These are phyloP conservation scores for Diadegma fenestrale DNA, from an alignment of 2,888 invertebrate species.

Conservation along the genomic window DNA sequence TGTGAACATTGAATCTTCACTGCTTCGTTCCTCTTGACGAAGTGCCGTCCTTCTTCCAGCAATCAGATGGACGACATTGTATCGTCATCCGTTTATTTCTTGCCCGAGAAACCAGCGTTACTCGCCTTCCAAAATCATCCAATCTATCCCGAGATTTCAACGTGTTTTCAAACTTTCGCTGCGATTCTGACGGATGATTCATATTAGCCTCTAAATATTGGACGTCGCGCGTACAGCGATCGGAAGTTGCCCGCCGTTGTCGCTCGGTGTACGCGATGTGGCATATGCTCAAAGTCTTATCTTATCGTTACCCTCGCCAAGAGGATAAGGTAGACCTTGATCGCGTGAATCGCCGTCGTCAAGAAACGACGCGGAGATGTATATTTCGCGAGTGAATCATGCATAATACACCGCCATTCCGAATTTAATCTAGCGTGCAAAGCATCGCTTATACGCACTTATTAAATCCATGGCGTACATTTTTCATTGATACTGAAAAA, in stretches of 20 bases:
- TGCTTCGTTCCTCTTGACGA: constrained; percentile 17
- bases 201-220: constrained; percentile 56
- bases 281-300: constrained; percentile 76
- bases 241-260: constrained; percentile 75
- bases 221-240: constrained; percentile 67
- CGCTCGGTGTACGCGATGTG: constrained; percentile 44
- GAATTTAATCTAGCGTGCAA: constrained; percentile 30
- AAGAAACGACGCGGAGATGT: constrained; percentile 26
- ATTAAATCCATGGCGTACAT: no score
- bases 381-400: constrained; percentile 51
- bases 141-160: no score
- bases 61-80: neutral
- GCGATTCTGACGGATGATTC: neutral
- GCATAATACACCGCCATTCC: constrained; percentile 40
- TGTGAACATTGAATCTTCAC: constrained; percentile 46
- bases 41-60: neutral
- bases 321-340: constrained; percentile 84
- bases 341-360: constrained; percentile 78
- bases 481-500: no score
- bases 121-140: neutral
- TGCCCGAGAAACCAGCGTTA: neutral
- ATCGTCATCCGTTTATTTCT: neutral
- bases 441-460: neutral
- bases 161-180: no score
- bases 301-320: constrained; percentile 80